Percentiles rank a stretch among this genome's conserved stretches.
Evolutionary conservation across 2,888 invertebrate genomes (phyloP).

Genomic region (Cataglyphis albicans): DNA sequence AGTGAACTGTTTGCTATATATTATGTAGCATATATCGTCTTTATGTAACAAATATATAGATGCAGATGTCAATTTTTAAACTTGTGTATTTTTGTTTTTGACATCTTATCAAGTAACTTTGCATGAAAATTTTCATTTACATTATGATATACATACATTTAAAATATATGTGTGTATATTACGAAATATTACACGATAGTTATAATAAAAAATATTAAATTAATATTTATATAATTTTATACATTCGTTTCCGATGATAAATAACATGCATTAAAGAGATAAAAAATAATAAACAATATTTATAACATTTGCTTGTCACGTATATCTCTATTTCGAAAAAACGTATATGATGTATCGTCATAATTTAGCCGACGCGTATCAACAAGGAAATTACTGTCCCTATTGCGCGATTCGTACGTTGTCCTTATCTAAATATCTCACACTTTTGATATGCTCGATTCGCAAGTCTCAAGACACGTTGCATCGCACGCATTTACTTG

Average conservation of each 20-base stretch:
- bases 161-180: background rate
- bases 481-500: background rate
- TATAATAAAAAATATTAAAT: background rate
- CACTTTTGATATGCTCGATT: constrained; percentile 12
- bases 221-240: background rate
- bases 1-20: background rate
- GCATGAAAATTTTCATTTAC: background rate
- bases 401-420: constrained; percentile 51
- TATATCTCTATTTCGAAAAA: background rate
- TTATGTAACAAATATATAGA: background rate
- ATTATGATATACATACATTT: background rate
- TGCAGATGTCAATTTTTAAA: background rate
- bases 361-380: constrained; percentile 31
- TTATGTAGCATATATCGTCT: background rate
- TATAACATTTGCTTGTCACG: background rate
- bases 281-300: background rate
- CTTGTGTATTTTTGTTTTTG: background rate
- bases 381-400: constrained; percentile 58
- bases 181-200: background rate
- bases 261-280: background rate
- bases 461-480: background rate
- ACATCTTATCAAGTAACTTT: background rate
- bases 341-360: background rate
- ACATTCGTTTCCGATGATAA: background rate
- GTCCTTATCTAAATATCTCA: constrained; percentile 55